phyloP scores from a whole-genome alignment of 2,888 invertebrate species.

The Drosophila emarginata region DNA sequence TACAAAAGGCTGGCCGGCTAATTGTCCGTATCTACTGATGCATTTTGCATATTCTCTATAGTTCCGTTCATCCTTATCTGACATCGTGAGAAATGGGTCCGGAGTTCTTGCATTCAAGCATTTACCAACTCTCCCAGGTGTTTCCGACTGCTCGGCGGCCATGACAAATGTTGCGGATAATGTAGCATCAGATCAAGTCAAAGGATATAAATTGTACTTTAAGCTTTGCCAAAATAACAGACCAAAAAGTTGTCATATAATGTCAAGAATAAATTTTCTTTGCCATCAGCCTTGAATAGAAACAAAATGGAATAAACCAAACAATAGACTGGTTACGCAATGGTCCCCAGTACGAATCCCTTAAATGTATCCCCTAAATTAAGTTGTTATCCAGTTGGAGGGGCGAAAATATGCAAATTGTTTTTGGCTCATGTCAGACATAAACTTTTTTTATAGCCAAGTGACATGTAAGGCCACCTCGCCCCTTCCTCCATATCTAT shows the following conservation, averaged over 20 bases:
- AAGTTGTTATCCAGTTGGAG: conserved; percentile 79
- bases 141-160: not conserved
- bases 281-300: not conserved
- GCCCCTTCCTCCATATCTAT: conserved; percentile 16
- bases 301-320: not conserved
- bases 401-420: conserved; percentile 79
- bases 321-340: conserved; percentile 35
- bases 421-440: conserved; percentile 81
- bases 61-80: not conserved
- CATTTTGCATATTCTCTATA: not conserved
- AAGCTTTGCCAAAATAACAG: not conserved
- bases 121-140: not conserved
- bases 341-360: conserved; percentile 23
- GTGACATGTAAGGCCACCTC: conserved; percentile 77
- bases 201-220: conserved; percentile 1
- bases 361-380: conserved; percentile 72
- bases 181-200: not conserved
- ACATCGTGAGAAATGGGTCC: not conserved
- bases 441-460: conserved; percentile 80
- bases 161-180: conserved; percentile 2
- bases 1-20: not conserved
- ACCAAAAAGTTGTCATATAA: not conserved
- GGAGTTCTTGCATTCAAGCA: not conserved
- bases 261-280: not conserved
- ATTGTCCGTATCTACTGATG: not conserved